Conservation (phyloP, 2,888 invertebrate genomes). For the Pseudoips prasinana region DNA sequence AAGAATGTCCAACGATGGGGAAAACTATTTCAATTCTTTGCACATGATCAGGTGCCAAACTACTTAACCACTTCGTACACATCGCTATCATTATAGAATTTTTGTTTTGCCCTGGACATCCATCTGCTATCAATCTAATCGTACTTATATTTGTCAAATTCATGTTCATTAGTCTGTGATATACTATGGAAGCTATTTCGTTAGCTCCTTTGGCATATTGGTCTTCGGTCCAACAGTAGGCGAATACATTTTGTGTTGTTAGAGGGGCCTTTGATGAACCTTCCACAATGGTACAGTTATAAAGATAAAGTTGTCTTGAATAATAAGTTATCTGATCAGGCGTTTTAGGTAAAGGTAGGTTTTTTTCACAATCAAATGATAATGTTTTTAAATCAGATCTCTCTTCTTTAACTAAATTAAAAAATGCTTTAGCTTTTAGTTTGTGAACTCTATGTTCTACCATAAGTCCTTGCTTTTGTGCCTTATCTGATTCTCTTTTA, state of each 20-base stretch:
- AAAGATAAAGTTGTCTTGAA: conserved; percentile 11
- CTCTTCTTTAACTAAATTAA: conserved; percentile 1
- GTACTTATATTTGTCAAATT: conserved; percentile 1
- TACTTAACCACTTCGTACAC: conserved; percentile 6
- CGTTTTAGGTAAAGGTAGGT: conserved; percentile 10
- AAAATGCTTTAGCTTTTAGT: conserved; percentile 2
- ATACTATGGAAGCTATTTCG: conserved; percentile 3
- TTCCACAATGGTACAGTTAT: conserved; percentile 11
- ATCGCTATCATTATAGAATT: conserved; percentile 10
- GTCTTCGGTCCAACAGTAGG: conserved; percentile 6
- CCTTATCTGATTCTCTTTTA: neutral
- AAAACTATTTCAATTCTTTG: conserved; percentile 9
- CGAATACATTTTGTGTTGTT: conserved; percentile 9
- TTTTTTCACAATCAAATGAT: conserved; percentile 18
- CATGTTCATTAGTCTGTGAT: conserved; percentile 1
- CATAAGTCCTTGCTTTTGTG: neutral
- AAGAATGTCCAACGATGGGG: conserved; percentile 11
- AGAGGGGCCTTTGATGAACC: conserved; percentile 7
- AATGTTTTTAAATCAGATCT: conserved; percentile 3
- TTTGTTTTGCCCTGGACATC: conserved; percentile 16
- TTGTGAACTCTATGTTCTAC: conserved; percentile 4
- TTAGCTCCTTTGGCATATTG: conserved; percentile 2
- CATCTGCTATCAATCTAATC: conserved; percentile 9
- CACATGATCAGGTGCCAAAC: conserved; percentile 3
- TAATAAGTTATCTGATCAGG: conserved; percentile 13